These are phyloP conservation scores for Drosophila cardini DNA, from an alignment of 1,140 invertebrate genomes.

Conservation along the genomic window DNA sequence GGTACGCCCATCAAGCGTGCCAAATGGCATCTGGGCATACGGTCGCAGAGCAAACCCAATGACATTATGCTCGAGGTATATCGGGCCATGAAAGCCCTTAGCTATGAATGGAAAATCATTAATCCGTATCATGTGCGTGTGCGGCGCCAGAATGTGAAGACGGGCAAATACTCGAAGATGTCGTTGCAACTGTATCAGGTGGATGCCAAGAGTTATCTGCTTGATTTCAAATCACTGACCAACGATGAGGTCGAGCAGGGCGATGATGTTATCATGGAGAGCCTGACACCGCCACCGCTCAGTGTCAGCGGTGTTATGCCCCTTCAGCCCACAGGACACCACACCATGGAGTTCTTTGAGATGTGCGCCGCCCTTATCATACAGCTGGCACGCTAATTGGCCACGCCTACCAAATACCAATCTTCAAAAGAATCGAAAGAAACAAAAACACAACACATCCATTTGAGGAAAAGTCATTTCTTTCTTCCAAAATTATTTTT, in stretches of 20 bases:
- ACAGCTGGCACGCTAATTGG: constrained; percentile 94
- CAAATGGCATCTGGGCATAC: constrained; percentile 99
- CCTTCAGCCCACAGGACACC: constrained; percentile 88
- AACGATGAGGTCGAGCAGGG: constrained; percentile 90
- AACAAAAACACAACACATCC: too few relatives aligned
- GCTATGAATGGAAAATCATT: constrained; percentile 99
- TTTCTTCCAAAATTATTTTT: too few relatives aligned
- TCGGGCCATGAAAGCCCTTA: constrained; percentile 98
- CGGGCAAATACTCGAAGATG: constrained; percentile 96
- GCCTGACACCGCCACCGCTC: constrained; percentile 85
- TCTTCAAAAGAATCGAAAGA: too few relatives aligned
- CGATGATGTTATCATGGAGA: constrained; percentile 86
- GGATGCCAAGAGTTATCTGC: constrained; percentile 97
- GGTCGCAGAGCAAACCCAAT: constrained; percentile 99
- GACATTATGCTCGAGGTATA: constrained; percentile 99
- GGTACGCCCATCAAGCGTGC: constrained; percentile 94
- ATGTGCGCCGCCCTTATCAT: constrained; percentile 99
- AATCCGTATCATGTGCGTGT: constrained; percentile 98
- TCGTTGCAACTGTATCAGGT: constrained; percentile 99
- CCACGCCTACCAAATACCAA: constrained; percentile 10
- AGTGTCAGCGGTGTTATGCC: constrained; percentile 81
- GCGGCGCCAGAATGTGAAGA: constrained; percentile 93
- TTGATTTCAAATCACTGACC: constrained; percentile 98
- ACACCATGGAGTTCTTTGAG: constrained; percentile 99
- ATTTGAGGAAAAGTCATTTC: too few relatives aligned